Conservation (phyloP, 2,797 vertebrate genomes). For the Avahi laniger region DNA sequence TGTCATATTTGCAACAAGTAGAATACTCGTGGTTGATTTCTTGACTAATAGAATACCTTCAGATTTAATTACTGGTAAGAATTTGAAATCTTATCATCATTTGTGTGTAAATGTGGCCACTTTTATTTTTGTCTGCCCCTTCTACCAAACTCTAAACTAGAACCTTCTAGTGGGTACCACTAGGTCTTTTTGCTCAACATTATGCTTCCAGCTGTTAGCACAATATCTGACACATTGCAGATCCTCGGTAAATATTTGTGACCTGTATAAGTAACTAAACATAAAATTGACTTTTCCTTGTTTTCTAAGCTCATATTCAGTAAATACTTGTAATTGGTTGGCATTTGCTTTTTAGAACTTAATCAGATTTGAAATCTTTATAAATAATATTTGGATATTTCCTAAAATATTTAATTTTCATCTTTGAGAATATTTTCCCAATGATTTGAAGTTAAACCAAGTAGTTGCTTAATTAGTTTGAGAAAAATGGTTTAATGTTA, state of each 20-base stretch:
- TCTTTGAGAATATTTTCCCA: not conserved
- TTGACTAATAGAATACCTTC: constrained; percentile 96
- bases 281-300: not conserved
- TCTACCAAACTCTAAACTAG: not conserved
- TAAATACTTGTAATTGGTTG: not conserved
- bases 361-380: not conserved
- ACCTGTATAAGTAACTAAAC: not conserved
- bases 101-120: not conserved
- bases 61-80: constrained; percentile 93
- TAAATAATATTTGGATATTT: constrained; percentile 1
- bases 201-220: not conserved
- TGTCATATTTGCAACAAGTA: constrained; percentile 95
- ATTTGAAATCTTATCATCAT: not conserved
- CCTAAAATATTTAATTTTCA: not conserved
- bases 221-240: not conserved
- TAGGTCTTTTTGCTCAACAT: not conserved
- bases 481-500: not conserved
- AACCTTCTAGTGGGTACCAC: not conserved
- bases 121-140: not conserved
- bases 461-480: not conserved
- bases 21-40: constrained; percentile 98
- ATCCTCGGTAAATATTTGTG: not conserved
- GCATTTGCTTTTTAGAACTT: constrained; percentile 42
- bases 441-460: constrained; percentile 49
- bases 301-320: not conserved